Base-by-base conservation (phyloP, 92 coral and sea anemone species). In the Virgularia gustaviana region DNA sequence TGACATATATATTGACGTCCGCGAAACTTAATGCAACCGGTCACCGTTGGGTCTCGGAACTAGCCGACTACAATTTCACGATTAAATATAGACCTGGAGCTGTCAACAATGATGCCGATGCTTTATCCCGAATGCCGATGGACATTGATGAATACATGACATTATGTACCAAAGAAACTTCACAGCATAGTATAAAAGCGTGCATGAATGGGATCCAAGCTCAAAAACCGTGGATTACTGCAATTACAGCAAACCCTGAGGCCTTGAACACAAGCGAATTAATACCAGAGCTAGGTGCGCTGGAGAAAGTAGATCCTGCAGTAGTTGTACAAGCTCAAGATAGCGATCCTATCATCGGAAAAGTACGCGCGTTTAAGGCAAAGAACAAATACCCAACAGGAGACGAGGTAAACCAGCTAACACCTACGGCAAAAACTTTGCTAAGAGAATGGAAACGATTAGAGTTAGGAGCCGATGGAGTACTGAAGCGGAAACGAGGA, bases 21-120 rank as follows among this genome's bases (percentile, higher is more conserved):
- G 82, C 82, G 37, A 82, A 82, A 58, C 78, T 77, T 10, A 57
- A 79, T 57, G 85, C 80, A 31, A 58, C 81, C 35, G 85, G 88
- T 4, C 85, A 71, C 35, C 80, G 82, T 11, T 82, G 79, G 87
- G 79, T 77, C 47, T 65, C 67, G 3, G 87, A 59, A 57, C 66
- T 63, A 25, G 79, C 83, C 6, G 79, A 83, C 57, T 76, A 68
- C 49, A 64, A 68, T 47, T 83, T 83, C 61, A 54, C 63, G 2
- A 76, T 82, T 49, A 82, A 78, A 38, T 77, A 83, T 37, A 49
- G 81, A 57, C 83, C 83, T 0, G 88, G 85, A 9, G 55, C 29
- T 0, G 36, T 49, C 9, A 58, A 80, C 63, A 39, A 4, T 28
- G 84, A 64, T 35, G 87, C 24, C 77, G 83, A 22, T 70, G 71